Base-by-base conservation (phyloP, 2,888 invertebrate genomes). In the Monochamus alternatus region DNA sequence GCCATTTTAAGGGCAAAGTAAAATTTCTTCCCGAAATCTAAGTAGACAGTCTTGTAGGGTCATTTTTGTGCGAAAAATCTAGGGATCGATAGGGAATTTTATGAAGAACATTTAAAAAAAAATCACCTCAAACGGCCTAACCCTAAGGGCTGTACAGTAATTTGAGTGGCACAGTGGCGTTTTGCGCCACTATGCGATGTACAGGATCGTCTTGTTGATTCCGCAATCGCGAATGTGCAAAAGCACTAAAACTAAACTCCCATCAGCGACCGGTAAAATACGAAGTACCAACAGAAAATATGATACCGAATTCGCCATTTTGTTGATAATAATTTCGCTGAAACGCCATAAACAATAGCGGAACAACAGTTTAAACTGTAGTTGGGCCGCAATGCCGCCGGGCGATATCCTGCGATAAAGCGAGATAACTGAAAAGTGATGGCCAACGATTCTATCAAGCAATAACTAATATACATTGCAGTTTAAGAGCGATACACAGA, bases 391-490 rank as follows among this genome's bases (percentile, higher is more conserved):
- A 69, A 59, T 74, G 58, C 74, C 65, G 64, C 74, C 44, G 59
- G 44, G 73, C 73, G 73, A 75, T 80, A 80, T 76, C 77, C 74
- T 58, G 73, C 73, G 78, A 81, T 79, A 78, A 77, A 79, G 75
- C 60, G 76, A 80, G 82, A 82, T 83, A 83, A 83, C 79, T 78
- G 75, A 81, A 82, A 86, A 86, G 84, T 85, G 85, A 86, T 86
- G 85, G 85, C 80, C 82, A 82, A 85, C 85, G 85, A 85, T 86
- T 84, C 84, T 82, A 85, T 86, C 86, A 84, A 79, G 85, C 81
- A 85, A 86, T 86, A 86, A 86, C 86, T 86, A 86, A 86, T 86
- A 86, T 83, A 82, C 84, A 84, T 82, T 83, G 85, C 85, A 83
- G 85, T 84, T 85, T 83, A 85, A 85, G 85, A 83, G 85, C 83